Evolutionary conservation across 2,113 vertebrate species (phyloP), one percentile per base, ranked within the genome.

Genomic region (Xiphophorus maculatus): DNA sequence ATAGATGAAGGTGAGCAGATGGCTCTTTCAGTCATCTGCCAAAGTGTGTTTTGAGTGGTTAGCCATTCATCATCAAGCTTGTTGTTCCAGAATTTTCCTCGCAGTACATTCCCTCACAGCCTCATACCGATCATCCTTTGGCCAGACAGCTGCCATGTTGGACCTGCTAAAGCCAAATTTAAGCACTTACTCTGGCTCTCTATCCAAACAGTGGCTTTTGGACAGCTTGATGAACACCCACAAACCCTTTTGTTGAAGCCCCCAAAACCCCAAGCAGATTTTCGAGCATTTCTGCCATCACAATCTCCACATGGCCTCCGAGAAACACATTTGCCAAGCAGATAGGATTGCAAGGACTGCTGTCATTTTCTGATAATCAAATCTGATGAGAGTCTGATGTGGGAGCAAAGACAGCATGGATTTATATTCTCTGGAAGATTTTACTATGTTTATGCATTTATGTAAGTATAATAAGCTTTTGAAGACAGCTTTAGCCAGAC

Each of bases 291-390:
- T 72, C 77, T 22, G 58, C 86, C 84, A 87, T 88, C 90, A 73
- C 82, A 76, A 84, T 85, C 84, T 79, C 85, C 87, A 91, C 87
- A 82, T 35, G 75, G 72, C 81, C 58, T 78, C 77, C 0, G 60
- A 80, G 60, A 87, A 84, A 81, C 75, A 75, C 76, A 83, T 90
- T 86, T 88, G 75, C 82, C 70, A 73, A 84, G 80, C 51, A 84
- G 88, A 91, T 92, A 89, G 78, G 69, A 84, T 83, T 80, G 86
- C 73, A 80, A 85, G 73, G 76, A 72, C 82, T 79, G 72, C 86
- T 90, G 88, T 90, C 82, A 79, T 87, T 90, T 87, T 85, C 74
- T 81, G 88, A 91, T 88, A 85, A 85, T 89, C 74, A 76, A 85
- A 85, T 87, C 79, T 88, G 88, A 92, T 87, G 83, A 84, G 85